A percentile compares a stretch with the other conserved stretches of the same genome.
These are phyloP conservation scores for Oreochromis tanganicae DNA, from an alignment of 2,113 vertebrate genomes.

Conservation along the genomic window DNA sequence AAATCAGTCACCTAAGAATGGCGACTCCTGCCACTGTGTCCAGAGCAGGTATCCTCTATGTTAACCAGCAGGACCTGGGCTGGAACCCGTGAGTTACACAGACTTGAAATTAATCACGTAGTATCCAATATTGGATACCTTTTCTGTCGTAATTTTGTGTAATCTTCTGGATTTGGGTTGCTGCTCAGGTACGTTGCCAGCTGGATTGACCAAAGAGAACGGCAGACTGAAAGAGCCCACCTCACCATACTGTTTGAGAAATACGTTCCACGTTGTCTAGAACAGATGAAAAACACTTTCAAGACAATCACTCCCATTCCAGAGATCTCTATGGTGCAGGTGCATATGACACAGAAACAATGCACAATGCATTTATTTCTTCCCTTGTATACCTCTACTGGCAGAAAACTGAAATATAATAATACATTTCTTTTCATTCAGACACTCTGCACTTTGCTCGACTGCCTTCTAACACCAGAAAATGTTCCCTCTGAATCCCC, in stretches of 20 bases:
- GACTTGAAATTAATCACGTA: background rate
- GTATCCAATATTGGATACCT: background rate
- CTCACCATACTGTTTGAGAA: conserved; percentile 73
- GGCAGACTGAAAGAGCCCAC: conserved; percentile 74
- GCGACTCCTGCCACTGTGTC: conserved; percentile 71
- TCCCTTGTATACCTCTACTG: background rate
- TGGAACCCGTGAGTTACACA: conserved; percentile 72
- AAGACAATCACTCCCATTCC: conserved; percentile 73
- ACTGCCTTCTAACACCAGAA: conserved; percentile 75
- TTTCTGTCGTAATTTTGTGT: background rate
- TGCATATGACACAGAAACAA: conserved; percentile 6
- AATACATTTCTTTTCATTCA: conserved; percentile 12
- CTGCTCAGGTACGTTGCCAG: conserved; percentile 63
- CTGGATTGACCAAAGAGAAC: conserved; percentile 70
- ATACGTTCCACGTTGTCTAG: conserved; percentile 68
- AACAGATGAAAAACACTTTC: conserved; percentile 71
- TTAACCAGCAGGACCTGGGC: conserved; percentile 73
- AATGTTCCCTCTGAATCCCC: conserved; percentile 77
- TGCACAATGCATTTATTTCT: background rate
- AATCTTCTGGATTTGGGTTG: background rate
- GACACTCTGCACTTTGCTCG: conserved; percentile 75
- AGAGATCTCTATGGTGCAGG: conserved; percentile 75
- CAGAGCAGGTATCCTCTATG: conserved; percentile 69
- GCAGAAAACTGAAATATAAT: background rate
- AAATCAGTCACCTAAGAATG: conserved; percentile 71